Evolutionary conservation across 2,113 vertebrate species (phyloP), one percentile per base, ranked within the genome.

Genomic region (Onychorhynchus coronatus): DNA sequence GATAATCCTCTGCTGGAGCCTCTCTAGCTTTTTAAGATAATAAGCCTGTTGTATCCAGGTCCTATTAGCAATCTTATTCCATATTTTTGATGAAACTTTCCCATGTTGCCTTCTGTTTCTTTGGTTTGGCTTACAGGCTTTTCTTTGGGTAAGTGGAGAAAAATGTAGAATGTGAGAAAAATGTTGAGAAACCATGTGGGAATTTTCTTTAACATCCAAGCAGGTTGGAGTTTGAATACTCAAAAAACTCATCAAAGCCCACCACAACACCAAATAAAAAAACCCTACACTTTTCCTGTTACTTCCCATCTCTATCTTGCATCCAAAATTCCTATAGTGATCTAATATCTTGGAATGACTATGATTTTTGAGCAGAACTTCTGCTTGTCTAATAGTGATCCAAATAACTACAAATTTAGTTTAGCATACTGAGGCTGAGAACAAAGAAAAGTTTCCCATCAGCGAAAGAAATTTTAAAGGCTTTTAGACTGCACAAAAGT

Each of bases 331-430:
- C 44, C 37, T 63, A 4, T 16, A 33, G 3, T 35, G 11, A 41
- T 83, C 28, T 62, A 79, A 72, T n/a, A 58, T 61, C 27, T 73
- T 77, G 17, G 77, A 56, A 73, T 42, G 0, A 53, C 10, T 68
- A 4, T 41, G 15, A 2, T 59, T 84, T 90, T 41, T 50, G 12
- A 81, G 18, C 7, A 82, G 27, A 74, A 39, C 11, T 76, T 92
- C 47, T 65, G 2, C 27, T 84, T 56, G 1, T 61, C 72, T 49
- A 67, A 79, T 8, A 79, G 9, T 0, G 0, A 27, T 67, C 21
- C 21, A 82, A 44, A 68, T 39, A 75, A n/a, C 41, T 31, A 28
- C 19, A 25, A 33, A 31, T 62, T 42, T 73, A 53, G 50, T 77
- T 87, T 42, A 46, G 13, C 25, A 55, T 19, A 20, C 5, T 33